These are phyloP conservation scores for Siderastrea siderea DNA, from an alignment of 92 coral and sea anemone genomes.

Conservation along the genomic window DNA sequence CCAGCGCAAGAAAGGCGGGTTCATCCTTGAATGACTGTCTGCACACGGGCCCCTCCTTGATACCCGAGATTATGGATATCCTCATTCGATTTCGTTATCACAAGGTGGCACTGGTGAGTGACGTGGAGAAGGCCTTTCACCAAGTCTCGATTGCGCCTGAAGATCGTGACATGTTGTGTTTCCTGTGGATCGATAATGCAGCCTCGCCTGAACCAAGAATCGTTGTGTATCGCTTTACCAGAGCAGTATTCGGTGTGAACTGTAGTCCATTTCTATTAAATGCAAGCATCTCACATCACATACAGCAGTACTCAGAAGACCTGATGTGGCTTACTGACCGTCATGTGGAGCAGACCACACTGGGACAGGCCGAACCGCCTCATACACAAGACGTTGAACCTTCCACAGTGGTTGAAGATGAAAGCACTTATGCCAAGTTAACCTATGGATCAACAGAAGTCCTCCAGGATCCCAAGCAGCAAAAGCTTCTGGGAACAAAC, in stretches of 20 bases:
- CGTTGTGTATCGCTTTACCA: slow-evolving; percentile 25
- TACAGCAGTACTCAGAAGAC: slow-evolving; percentile 27
- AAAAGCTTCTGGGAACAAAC: slow-evolving; percentile 64
- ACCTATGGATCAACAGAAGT: slow-evolving; percentile 7
- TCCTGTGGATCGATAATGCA: slow-evolving; percentile 39
- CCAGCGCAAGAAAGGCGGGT: slow-evolving; percentile 44
- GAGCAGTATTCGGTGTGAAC: slow-evolving; percentile 47
- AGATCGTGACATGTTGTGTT: slow-evolving; percentile 33
- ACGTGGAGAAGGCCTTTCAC: slow-evolving; percentile 2
- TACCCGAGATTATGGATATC: slow-evolving; percentile 18
- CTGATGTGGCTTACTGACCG: not conserved
- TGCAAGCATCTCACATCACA: slow-evolving; percentile 47
- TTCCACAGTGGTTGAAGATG: slow-evolving; percentile 12
- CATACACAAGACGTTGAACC: not conserved
- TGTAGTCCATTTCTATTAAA: slow-evolving; percentile 62
- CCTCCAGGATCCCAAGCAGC: slow-evolving; percentile 38
- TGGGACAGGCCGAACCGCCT: slow-evolving; percentile 36
- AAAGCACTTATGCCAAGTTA: slow-evolving; percentile 60
- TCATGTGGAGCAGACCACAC: not conserved
- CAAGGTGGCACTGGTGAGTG: not conserved
- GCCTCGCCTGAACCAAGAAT: not conserved
- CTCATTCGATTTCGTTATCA: slow-evolving; percentile 7
- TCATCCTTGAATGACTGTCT: slow-evolving; percentile 34
- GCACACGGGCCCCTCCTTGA: too few relatives aligned
- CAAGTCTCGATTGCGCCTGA: slow-evolving; percentile 9